Conservation (phyloP, 2,888 invertebrate species). For the Erebia palarica region DNA sequence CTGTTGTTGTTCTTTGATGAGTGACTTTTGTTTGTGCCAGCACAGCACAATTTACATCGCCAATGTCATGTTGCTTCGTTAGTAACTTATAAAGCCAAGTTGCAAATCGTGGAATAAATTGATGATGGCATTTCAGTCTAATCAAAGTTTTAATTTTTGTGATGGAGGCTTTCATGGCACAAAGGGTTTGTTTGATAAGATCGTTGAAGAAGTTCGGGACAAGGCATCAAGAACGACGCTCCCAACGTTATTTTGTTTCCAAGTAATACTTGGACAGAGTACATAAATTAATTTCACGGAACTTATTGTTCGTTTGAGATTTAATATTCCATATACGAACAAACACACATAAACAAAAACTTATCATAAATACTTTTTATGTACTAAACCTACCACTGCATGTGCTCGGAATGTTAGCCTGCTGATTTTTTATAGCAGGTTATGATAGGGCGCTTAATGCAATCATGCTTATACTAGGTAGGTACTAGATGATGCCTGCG, state of each 20-base stretch:
- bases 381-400: too few species aligned
- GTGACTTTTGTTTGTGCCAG: too few species aligned
- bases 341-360: too few species aligned
- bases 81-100: slow-evolving; percentile 45
- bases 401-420: too few species aligned
- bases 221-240: slow-evolving; percentile 54
- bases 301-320: slow-evolving; percentile 26
- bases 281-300: slow-evolving; percentile 33
- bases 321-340: neutral
- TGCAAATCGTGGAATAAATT: slow-evolving; percentile 46
- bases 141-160: slow-evolving; percentile 55
- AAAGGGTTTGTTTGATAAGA: slow-evolving; percentile 19
- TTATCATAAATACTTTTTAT: too few species aligned
- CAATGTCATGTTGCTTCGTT: neutral
- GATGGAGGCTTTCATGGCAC: slow-evolving; percentile 11
- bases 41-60: too few species aligned
- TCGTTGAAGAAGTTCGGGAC: slow-evolving; percentile 25
- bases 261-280: slow-evolving; percentile 42
- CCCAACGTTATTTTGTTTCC: slow-evolving; percentile 59
- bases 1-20: too few species aligned
- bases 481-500: too few species aligned
- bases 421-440: too few species aligned
- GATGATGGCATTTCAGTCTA: slow-evolving; percentile 53
- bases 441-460: too few species aligned
- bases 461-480: neutral